Evolutionary conservation across 2,888 invertebrate genomes (phyloP), one percentile per base, ranked within the genome.

Genomic region (Fragum whitleyi): DNA sequence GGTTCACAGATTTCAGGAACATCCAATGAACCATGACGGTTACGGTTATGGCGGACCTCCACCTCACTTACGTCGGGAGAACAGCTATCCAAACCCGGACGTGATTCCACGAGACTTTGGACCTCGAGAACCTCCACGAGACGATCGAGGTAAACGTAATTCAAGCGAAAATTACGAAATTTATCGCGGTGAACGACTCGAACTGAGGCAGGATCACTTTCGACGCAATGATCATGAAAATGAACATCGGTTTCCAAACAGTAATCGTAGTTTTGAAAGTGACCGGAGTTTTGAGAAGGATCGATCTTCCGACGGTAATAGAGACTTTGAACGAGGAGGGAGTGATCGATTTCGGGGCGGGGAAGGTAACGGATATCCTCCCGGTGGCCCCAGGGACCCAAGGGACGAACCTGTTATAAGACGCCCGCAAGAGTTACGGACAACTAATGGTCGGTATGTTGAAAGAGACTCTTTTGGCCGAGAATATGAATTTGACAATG

Each of bases 191-290:
- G 74, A 83, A 29, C 78, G 85, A 11, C 53, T 87, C 23, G 89
- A 87, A 53, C 73, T 88, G 26, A 83, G 83, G 62, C 87, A 88
- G 68, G 90, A 88, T 21, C 86, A 87, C 79, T 89, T 90, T 65
- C 67, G 81, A 19, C 79, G 76, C 28, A 77, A 74, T 59, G 78
- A 74, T 9, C 71, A 77, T 2, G 29, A 61, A 19, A 68, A 77
- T 16, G 69, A 74, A 11, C 68, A 36, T 16, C 62, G 73, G 19
- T 28, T 21, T 19, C 69, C 61, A n/a, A 47, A 47, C 47, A 71
- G 62, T 26, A 59, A 71, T 5, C 61, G 51, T 14, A 62, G 36
- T 42, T 61, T 67, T 53, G 74, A 76, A 32, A 32, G 71, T 26
- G 72, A 83, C 26, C 51, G 79, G n/a, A 74, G 78, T 55, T 71